phyloP scores from a whole-genome alignment of 2,797 vertebrate genomes.

The Acipenser transmontanus region DNA sequence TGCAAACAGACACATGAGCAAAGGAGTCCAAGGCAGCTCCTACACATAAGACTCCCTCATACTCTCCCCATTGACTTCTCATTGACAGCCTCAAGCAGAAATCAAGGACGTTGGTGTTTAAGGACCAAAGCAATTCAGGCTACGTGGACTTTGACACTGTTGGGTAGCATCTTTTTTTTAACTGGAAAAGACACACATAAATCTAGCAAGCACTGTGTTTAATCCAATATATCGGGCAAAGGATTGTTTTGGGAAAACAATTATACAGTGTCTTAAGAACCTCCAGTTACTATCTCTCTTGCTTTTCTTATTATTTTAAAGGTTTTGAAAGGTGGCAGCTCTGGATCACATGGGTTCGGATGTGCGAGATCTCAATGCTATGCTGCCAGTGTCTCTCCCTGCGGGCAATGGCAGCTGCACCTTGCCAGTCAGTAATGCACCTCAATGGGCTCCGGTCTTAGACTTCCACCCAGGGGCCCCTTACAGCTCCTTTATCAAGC shows the following conservation, averaged over 20 bases:
- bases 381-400: conserved; percentile 66
- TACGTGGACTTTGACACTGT: conserved; percentile 19
- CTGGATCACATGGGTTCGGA: conserved; percentile 79
- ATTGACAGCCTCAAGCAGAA: conserved; percentile 41
- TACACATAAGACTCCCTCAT: conserved; percentile 37
- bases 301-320: too few species aligned
- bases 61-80: conserved; percentile 29
- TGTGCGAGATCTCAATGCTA: conserved; percentile 80
- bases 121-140: conserved; percentile 16
- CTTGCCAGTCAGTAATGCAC: conserved; percentile 72
- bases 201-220: too few species aligned
- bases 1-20: conserved; percentile 68
- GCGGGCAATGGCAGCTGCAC: conserved; percentile 68
- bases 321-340: too few species aligned
- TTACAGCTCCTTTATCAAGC: conserved; percentile 89
- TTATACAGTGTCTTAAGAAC: too few species aligned
- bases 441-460: conserved; percentile 84
- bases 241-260: too few species aligned
- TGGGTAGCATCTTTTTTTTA: conserved; percentile 8
- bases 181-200: too few species aligned
- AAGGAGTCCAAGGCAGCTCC: conserved; percentile 62
- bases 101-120: conserved; percentile 3
- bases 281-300: too few species aligned
- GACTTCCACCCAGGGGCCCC: conserved; percentile 77
- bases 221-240: too few species aligned